Evolutionary conservation across 2,797 vertebrate species (phyloP).

Genomic region (Hippopotamyrus pictus): DNA sequence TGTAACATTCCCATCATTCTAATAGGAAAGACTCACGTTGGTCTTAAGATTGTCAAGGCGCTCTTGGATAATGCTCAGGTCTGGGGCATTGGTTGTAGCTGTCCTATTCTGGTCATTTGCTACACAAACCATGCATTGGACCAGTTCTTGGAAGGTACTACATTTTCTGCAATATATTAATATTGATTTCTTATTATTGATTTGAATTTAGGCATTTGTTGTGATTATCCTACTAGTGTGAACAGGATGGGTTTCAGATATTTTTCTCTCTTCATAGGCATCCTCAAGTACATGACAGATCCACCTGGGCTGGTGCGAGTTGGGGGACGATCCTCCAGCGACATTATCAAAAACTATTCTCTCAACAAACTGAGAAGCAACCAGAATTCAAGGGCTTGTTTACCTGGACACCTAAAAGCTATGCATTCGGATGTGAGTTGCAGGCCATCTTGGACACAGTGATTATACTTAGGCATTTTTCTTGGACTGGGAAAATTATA

Average conservation of each 20-base stretch:
- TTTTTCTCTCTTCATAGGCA: conserved; percentile 21
- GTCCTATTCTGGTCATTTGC: conserved; percentile 39
- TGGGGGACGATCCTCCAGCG: conserved; percentile 33
- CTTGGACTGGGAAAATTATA: background rate
- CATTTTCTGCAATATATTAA: background rate
- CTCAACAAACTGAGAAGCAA: conserved; percentile 22
- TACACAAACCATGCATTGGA: conserved; percentile 45
- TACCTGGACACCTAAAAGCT: conserved; percentile 28
- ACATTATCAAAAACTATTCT: conserved; percentile 19
- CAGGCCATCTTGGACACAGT: background rate
- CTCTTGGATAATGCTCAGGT: conserved; percentile 28
- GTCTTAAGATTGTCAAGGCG: conserved; percentile 35
- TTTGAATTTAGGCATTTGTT: background rate
- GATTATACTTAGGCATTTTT: background rate
- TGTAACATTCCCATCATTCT: background rate
- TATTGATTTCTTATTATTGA: background rate
- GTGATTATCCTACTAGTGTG: background rate
- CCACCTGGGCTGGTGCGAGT: conserved; percentile 29
- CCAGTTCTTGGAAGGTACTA: conserved; percentile 43
- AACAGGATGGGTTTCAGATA: background rate
- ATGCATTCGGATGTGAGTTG: conserved; percentile 26
- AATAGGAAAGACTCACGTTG: conserved; percentile 41
- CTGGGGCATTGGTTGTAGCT: conserved; percentile 13
- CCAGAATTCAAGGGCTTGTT: background rate
- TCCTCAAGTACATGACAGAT: conserved; percentile 16